Evolutionary conservation across 1,140 invertebrate genomes (phyloP).

Genomic region (Homarus americanus): DNA sequence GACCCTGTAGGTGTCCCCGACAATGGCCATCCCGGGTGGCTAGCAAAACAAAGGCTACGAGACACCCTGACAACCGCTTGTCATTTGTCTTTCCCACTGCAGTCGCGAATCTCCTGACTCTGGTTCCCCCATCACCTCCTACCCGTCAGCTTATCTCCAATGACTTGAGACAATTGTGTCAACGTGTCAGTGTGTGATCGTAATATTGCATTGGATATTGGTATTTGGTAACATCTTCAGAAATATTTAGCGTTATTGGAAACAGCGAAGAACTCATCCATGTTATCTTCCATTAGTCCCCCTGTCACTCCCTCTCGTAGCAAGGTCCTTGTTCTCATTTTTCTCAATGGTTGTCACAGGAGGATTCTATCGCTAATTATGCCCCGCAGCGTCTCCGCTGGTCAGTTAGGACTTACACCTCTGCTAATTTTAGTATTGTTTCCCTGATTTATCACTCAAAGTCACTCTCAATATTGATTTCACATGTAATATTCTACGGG

Average conservation of each 20-base stretch:
- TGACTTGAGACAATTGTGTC: too few species aligned
- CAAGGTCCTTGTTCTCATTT: not conserved
- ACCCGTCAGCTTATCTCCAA: not conserved
- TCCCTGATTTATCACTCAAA: not conserved
- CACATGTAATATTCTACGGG: not conserved
- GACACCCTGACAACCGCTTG: slow-evolving; percentile 44
- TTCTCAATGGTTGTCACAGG: not conserved
- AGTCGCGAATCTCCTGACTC: slow-evolving; percentile 41
- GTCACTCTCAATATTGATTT: not conserved
- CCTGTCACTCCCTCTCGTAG: not conserved
- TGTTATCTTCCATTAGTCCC: too few species aligned
- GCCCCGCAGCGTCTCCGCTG: not conserved
- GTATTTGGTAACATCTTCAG: too few species aligned
- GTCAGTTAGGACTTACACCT: not conserved
- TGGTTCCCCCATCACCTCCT: not conserved
- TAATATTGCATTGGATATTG: too few species aligned
- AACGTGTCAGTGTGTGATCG: too few species aligned
- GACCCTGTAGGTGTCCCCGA: not conserved
- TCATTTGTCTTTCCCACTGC: slow-evolving; percentile 49
- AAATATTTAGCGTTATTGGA: too few species aligned
- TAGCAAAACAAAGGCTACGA: slow-evolving; percentile 22
- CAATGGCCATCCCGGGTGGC: not conserved
- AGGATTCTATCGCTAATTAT: slow-evolving; percentile 56
- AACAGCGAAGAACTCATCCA: not conserved
- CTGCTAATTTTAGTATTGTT: not conserved